Evolutionary conservation across 2,797 vertebrate species (phyloP).

Genomic region (Thunnus albacares): DNA sequence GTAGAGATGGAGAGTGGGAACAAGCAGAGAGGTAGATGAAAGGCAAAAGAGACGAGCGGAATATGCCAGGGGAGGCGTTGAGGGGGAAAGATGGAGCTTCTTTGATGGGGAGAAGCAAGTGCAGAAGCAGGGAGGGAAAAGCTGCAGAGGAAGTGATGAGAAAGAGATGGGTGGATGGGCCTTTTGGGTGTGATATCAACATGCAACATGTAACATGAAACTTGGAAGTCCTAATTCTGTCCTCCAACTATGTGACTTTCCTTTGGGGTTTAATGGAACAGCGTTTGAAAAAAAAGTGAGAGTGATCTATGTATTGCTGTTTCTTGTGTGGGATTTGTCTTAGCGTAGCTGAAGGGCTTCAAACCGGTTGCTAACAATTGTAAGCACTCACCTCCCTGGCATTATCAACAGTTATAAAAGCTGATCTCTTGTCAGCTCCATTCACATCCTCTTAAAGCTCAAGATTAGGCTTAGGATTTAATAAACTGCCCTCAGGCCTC

Average conservation of each 20-base stretch:
- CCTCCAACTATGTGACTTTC: constrained; percentile 9
- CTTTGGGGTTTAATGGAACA: constrained; percentile 4
- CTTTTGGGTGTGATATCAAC: constrained; percentile 39
- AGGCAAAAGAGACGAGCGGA: constrained; percentile 65
- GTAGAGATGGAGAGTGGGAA: constrained; percentile 62
- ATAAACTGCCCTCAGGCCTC: not conserved
- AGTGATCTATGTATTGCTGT: constrained; percentile 1
- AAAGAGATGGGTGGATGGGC: constrained; percentile 30
- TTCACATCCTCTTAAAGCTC: not conserved
- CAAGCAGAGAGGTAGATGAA: constrained; percentile 73
- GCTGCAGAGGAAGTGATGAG: constrained; percentile 39
- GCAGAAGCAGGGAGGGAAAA: constrained; percentile 17
- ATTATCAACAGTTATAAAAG: constrained; percentile 25
- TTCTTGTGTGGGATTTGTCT: not conserved
- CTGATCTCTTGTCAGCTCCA: not conserved
- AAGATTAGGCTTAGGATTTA: constrained; percentile 9
- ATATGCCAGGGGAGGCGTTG: constrained; percentile 50
- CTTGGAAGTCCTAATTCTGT: constrained; percentile 25
- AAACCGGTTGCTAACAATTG: not conserved
- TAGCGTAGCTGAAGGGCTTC: not conserved
- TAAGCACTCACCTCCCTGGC: not conserved
- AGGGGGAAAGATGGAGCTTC: constrained; percentile 38
- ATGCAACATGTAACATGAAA: constrained; percentile 18
- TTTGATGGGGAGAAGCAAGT: constrained; percentile 50
- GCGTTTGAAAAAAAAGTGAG: not conserved